Evolutionary conservation across 1,140 invertebrate species (phyloP).

Genomic region (Sitodiplosis mosellana): DNA sequence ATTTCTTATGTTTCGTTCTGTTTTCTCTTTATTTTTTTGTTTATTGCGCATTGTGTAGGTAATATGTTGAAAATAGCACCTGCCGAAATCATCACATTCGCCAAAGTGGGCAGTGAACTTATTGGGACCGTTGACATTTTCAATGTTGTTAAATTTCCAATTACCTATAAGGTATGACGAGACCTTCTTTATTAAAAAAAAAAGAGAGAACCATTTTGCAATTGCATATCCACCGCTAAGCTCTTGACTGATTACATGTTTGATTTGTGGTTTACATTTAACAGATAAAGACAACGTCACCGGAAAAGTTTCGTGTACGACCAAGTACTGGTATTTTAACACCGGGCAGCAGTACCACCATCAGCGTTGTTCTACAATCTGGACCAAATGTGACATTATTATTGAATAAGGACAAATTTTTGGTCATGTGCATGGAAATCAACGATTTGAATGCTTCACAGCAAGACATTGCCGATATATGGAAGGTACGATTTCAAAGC

Average conservation of each 20-base stretch:
- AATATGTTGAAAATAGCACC: not conserved
- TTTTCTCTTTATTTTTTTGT: not conserved
- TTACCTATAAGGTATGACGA: not conserved
- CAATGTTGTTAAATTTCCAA: not conserved
- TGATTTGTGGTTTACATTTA: not conserved
- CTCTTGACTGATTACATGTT: not conserved
- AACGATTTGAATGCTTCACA: not conserved
- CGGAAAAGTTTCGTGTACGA: slow-evolving; percentile 78
- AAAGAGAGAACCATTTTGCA: not conserved
- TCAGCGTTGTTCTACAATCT: slow-evolving; percentile 12
- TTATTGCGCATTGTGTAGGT: not conserved
- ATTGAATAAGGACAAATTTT: slow-evolving; percentile 19
- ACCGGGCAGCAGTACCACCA: slow-evolving; percentile 27
- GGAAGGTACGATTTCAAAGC: not conserved
- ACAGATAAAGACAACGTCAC: slow-evolving; percentile 29
- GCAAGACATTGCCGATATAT: not conserved
- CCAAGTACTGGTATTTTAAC: slow-evolving; percentile 60
- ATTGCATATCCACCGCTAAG: not conserved
- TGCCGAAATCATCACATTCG: not conserved
- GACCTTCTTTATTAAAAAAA: not conserved
- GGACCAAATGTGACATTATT: slow-evolving; percentile 11
- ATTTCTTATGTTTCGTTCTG: no score
- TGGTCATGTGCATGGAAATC: slow-evolving; percentile 15
- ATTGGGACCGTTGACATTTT: not conserved
- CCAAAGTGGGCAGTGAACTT: not conserved